A percentile compares a stretch with the other conserved stretches of the same genome.
phyloP scores from a whole-genome alignment of 2,888 invertebrate species.

The Nineta flava region DNA sequence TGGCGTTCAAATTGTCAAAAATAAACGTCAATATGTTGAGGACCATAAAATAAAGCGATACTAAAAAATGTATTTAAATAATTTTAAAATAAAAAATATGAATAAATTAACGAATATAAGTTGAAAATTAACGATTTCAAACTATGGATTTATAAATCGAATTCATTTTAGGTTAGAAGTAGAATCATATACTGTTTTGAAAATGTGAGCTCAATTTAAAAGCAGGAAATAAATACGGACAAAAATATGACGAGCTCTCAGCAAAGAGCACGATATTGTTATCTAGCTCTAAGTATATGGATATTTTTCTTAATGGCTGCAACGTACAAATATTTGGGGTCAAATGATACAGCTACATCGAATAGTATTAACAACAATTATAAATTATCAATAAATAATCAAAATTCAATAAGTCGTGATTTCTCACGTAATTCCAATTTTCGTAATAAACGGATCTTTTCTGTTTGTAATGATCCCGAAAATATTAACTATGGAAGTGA shows the following conservation, averaged over 20 bases:
- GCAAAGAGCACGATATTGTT: constrained; percentile 67
- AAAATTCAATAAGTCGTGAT: constrained; percentile 29
- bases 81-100: no score
- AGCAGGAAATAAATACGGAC: no score
- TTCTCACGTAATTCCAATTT: constrained; percentile 37
- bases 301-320: constrained; percentile 64
- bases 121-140: no score
- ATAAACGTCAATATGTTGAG: no score
- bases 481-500: constrained; percentile 54
- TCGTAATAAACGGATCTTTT: constrained; percentile 47
- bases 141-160: no score
- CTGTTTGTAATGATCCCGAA: constrained; percentile 56
- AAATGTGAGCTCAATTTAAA: no score
- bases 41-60: no score
- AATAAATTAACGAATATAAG: no score
- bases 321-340: constrained; percentile 66
- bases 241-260: constrained; percentile 28
- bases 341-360: constrained; percentile 15
- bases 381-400: constrained; percentile 24
- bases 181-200: no score
- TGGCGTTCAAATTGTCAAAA: no score
- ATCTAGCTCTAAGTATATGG: constrained; percentile 66
- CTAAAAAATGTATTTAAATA: no score
- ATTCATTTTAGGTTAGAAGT: no score
- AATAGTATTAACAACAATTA: constrained; percentile 16